Base-by-base conservation (phyloP, 2,113 vertebrate species). In the Solenodon paradoxus region DNA sequence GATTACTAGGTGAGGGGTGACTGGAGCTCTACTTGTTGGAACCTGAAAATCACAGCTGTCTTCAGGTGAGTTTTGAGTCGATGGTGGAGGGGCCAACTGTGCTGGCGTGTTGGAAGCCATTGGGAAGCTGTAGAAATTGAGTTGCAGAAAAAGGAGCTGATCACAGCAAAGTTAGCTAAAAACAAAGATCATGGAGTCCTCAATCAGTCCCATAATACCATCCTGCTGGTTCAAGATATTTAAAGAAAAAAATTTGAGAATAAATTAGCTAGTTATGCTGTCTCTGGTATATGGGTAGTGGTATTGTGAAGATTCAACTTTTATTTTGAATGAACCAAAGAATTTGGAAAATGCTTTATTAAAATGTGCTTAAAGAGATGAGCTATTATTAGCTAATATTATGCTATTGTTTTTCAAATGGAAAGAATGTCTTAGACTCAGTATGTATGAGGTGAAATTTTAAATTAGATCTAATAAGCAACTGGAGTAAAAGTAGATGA, bases 321-420 rank as follows among this genome's bases (percentile, higher is more conserved):
- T 75, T 51, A 32, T 87, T 92, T 68, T 47, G 72, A 94, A 30
- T 49, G 61, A 95, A 30, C 38, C 12, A 92, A 57, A 45, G 38
- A 66, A 90, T 35, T 55, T 40, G 7, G 2, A 57, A 81, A 92
- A 78, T 79, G 13, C 7, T 88, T 93, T 91, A 72, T 68, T 55
- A 81, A 89, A 81, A 79, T 17, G 3, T 72, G 30, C 20, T 78
- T 19, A 74, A 61, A 75, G 12, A 47, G n/a, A 66, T 66, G 47
- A 42, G 16, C 63, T 69, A 42, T 51, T 78, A n/a, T 51, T 55
- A 68, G 51, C 49, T 92, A 72, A 68, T 72, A 45, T 64, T 5
- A 1, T 88, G 19, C 45, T 30, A 42, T 38, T 35, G n/a, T 78
- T 97, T 94, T 30, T 92, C 63, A 92, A 1, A 26, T 4, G 30